These are phyloP conservation scores for Drosophila pseudoobscura DNA, from an alignment of 1,140 invertebrate species.

Conservation along the genomic window DNA sequence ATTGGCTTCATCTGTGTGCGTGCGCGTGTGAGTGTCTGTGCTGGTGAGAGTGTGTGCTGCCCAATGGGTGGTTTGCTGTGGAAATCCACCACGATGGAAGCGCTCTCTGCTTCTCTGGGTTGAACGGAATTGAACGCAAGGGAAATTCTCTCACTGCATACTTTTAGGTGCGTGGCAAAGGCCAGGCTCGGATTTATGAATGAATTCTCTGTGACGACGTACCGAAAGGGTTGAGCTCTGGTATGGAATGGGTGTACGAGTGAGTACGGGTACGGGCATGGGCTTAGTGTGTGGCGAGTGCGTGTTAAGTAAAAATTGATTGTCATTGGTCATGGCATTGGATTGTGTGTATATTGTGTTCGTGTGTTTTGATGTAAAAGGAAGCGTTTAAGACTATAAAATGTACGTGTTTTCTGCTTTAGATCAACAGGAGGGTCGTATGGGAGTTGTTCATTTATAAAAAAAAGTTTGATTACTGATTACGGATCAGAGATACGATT, in stretches of 20 bases:
- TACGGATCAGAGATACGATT: too few species aligned
- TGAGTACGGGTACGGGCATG: neutral
- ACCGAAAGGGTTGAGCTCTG: constrained; percentile 41
- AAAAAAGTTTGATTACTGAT: too few species aligned
- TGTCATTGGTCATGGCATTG: constrained; percentile 76
- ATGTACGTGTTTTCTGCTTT: too few species aligned
- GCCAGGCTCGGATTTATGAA: constrained; percentile 62
- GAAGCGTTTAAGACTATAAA: too few species aligned
- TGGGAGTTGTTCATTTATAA: too few species aligned
- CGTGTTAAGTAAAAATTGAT: constrained; percentile 64
- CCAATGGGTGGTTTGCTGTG: constrained; percentile 69
- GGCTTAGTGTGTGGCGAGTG: constrained; percentile 36
- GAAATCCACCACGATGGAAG: constrained; percentile 64
- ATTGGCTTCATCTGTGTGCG: constrained; percentile 45
- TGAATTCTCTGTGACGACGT: constrained; percentile 41
- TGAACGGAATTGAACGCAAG: constrained; percentile 46
- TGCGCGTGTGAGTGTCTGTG: constrained; percentile 21
- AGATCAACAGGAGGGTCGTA: too few species aligned
- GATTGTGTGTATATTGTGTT: neutral
- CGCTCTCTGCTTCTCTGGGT: constrained; percentile 21
- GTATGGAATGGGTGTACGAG: neutral
- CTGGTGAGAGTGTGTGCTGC: constrained; percentile 25
- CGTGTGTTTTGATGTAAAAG: too few species aligned
- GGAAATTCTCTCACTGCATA: constrained; percentile 68
- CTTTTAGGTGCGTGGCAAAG: constrained; percentile 35